These are phyloP conservation scores for Chloroceryle aenea DNA, from an alignment of 2,113 vertebrate species.

Conservation along the genomic window DNA sequence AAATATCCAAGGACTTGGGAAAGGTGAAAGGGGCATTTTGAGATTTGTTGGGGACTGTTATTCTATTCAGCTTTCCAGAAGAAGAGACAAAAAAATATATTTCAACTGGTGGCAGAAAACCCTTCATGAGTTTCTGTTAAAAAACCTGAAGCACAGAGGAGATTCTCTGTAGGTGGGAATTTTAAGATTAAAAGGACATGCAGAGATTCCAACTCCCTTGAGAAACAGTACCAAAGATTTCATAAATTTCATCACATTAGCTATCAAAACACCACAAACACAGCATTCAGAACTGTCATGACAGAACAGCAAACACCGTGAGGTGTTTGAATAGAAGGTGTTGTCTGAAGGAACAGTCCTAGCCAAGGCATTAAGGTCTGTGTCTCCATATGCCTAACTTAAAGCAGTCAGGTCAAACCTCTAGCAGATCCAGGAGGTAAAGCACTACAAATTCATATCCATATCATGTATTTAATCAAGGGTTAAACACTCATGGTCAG, in stretches of 20 bases:
- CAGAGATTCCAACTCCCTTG: neutral
- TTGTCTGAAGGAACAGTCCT: neutral
- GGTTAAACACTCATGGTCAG: neutral
- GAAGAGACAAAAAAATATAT: neutral
- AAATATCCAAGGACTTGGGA: neutral
- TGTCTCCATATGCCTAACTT: accelerated
- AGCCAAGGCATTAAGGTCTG: neutral
- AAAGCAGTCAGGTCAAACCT: neutral
- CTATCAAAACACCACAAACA: neutral
- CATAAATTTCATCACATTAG: accelerated
- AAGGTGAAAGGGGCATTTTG: neutral
- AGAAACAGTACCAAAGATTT: neutral
- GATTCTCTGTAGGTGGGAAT: neutral
- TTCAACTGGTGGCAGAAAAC: neutral
- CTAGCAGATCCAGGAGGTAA: neutral
- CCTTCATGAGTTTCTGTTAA: neutral
- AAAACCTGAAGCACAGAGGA: neutral
- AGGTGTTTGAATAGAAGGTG: neutral
- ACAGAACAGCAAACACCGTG: accelerated
- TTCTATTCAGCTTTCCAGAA: neutral
- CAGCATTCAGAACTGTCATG: neutral
- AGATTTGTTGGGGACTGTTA: accelerated
- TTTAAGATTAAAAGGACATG: neutral
- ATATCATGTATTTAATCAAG: neutral
- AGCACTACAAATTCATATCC: neutral